Evolutionary conservation across 1,140 invertebrate species (phyloP).

Genomic region (Scaptomyza hsui): DNA sequence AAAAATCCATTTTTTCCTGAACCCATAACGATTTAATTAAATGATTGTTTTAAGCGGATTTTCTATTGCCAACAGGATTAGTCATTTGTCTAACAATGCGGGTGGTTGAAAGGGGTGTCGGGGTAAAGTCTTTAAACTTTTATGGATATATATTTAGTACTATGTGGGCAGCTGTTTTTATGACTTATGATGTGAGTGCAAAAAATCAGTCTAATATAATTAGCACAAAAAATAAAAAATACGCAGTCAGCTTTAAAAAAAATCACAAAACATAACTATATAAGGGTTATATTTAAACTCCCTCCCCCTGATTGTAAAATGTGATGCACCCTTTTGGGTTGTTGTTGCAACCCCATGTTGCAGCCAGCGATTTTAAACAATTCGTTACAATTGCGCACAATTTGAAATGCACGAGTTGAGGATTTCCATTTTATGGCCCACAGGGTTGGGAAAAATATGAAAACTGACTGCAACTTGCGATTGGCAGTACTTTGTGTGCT

Average conservation of each 20-base stretch:
- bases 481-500: slow-evolving; percentile 6
- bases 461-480: slow-evolving; percentile 30
- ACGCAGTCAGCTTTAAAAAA: slow-evolving; percentile 31
- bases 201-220: slow-evolving; percentile 65
- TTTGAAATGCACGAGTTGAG: slow-evolving; percentile 66
- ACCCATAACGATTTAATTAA: slow-evolving; percentile 43
- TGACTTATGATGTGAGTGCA: slow-evolving; percentile 57
- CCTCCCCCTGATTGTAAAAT: slow-evolving; percentile 14
- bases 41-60: slow-evolving; percentile 69
- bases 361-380: slow-evolving; percentile 54
- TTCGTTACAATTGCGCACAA: slow-evolving; percentile 62
- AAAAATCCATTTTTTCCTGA: background rate
- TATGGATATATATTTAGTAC: background rate
- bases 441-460: slow-evolving; percentile 6
- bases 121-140: slow-evolving; percentile 30
- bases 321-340: slow-evolving; percentile 33
- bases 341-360: slow-evolving; percentile 50
- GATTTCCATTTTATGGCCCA: slow-evolving; percentile 49
- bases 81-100: slow-evolving; percentile 49
- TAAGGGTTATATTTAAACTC: slow-evolving; percentile 62
- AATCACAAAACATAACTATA: slow-evolving; percentile 10
- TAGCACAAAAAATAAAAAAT: slow-evolving; percentile 42
- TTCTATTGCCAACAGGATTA: slow-evolving; percentile 49
- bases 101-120: slow-evolving; percentile 23
- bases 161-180: slow-evolving; percentile 80